Evolutionary conservation across 2,888 invertebrate genomes (phyloP).

Genomic region (Hydraecia micacea): DNA sequence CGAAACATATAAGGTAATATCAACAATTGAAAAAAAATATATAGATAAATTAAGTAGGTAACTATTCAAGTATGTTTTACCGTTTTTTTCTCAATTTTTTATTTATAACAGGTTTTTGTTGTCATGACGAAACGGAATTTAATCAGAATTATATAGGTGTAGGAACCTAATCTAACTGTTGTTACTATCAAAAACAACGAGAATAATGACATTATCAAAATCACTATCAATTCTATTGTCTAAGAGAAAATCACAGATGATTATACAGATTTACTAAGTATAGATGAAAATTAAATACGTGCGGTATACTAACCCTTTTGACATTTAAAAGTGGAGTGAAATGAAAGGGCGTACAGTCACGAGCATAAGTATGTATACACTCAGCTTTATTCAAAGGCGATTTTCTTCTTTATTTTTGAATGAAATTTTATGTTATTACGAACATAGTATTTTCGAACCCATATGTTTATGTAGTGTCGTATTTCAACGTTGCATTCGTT

Average conservation of each 20-base stretch:
- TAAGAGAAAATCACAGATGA: slow-evolving; percentile 10
- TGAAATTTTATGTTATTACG: too few species aligned
- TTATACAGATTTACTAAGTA: neutral
- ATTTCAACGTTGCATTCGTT: too few species aligned
- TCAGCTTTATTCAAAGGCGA: too few species aligned
- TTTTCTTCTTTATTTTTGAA: too few species aligned
- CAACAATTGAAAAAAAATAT: neutral
- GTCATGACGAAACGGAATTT: neutral
- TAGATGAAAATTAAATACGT: slow-evolving; percentile 16
- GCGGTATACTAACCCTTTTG: slow-evolving; percentile 12
- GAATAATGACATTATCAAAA: slow-evolving; percentile 12
- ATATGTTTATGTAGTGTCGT: too few species aligned
- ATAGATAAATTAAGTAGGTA: neutral
- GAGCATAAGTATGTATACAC: too few species aligned
- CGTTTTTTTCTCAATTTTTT: neutral
- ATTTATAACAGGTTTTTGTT: neutral
- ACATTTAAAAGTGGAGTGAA: slow-evolving; percentile 23
- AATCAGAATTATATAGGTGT: neutral
- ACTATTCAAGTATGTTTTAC: neutral
- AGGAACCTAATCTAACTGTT: slow-evolving; percentile 1
- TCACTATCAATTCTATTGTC: slow-evolving; percentile 46
- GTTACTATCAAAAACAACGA: neutral
- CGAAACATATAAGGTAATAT: neutral
- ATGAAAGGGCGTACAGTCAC: slow-evolving; percentile 9
- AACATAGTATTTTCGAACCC: too few species aligned